Conservation (phyloP, 2,888 invertebrate genomes). For the Philonicus albiceps region DNA sequence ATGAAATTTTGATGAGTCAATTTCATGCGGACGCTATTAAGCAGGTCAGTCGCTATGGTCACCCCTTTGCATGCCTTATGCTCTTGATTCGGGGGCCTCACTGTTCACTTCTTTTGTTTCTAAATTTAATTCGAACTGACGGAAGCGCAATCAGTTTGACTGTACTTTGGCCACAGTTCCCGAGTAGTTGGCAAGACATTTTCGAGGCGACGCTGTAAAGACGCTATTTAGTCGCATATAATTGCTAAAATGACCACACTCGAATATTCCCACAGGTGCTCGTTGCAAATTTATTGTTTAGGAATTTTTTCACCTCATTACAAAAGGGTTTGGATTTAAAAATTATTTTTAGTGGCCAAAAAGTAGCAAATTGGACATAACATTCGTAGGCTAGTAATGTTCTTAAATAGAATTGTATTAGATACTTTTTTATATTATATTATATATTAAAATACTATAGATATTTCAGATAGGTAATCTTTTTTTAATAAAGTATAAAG, state of each 20-base stretch:
- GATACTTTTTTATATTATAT: too few relatives aligned
- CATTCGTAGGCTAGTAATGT: too few relatives aligned
- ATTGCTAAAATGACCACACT: not conserved
- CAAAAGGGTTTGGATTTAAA: not conserved
- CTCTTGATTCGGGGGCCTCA: not conserved
- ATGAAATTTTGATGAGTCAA: constrained; percentile 72
- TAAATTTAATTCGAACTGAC: constrained; percentile 2
- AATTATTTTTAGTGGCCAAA: not conserved
- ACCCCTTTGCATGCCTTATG: not conserved
- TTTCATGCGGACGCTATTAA: constrained; percentile 80
- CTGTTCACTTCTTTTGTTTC: constrained; percentile 9
- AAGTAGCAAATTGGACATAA: not conserved
- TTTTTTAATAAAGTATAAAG: too few relatives aligned
- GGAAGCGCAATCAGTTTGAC: constrained; percentile 1
- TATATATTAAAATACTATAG: too few relatives aligned
- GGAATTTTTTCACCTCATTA: not conserved
- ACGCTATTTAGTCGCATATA: not conserved
- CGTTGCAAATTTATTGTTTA: not conserved
- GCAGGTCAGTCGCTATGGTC: constrained; percentile 64
- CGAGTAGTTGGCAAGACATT: not conserved
- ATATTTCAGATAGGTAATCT: too few relatives aligned
- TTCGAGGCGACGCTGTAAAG: not conserved
- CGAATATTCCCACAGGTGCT: not conserved
- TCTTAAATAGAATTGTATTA: too few relatives aligned
- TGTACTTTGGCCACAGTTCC: not conserved